A percentile compares a stretch with the other conserved stretches of the same genome.
These are phyloP conservation scores for Agriopis aurantiaria DNA, from an alignment of 2,888 invertebrate genomes.

Conservation along the genomic window DNA sequence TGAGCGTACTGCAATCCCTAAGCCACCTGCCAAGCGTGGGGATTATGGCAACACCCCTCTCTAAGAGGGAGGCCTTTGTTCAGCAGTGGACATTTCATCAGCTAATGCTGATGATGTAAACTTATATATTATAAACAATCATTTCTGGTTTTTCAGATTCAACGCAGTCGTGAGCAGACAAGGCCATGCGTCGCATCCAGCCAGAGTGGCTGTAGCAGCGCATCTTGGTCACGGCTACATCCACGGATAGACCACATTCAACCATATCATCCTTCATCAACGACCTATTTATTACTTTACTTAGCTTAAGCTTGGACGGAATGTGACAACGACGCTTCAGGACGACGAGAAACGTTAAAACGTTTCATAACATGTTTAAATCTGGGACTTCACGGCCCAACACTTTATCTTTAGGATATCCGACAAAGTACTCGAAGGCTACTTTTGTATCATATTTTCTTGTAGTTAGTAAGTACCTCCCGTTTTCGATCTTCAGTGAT, in stretches of 20 bases:
- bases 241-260: conserved; percentile 62
- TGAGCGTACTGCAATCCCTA: too few relatives aligned
- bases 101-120: too few relatives aligned
- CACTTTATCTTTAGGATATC: conserved; percentile 54
- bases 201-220: conserved; percentile 71
- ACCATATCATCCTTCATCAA: conserved; percentile 48
- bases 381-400: conserved; percentile 72
- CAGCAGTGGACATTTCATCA: too few relatives aligned
- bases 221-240: conserved; percentile 70
- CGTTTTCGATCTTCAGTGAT: conserved; percentile 59
- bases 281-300: conserved; percentile 74
- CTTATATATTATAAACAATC: background rate
- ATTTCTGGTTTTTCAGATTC: conserved; percentile 73
- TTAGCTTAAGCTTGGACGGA: conserved; percentile 74
- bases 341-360: conserved; percentile 55
- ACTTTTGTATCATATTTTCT: conserved; percentile 83
- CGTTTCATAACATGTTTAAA: conserved; percentile 79
- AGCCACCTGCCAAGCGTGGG: too few relatives aligned
- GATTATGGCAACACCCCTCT: too few relatives aligned
- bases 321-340: conserved; percentile 50
- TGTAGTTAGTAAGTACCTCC: conserved; percentile 74
- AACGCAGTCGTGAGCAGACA: conserved; percentile 87
- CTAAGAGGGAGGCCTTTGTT: too few relatives aligned
- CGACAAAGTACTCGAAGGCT: conserved; percentile 46
- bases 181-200: conserved; percentile 86